Conservation (phyloP, 2,113 vertebrate species). For the Melanotaenia duboulayi region DNA sequence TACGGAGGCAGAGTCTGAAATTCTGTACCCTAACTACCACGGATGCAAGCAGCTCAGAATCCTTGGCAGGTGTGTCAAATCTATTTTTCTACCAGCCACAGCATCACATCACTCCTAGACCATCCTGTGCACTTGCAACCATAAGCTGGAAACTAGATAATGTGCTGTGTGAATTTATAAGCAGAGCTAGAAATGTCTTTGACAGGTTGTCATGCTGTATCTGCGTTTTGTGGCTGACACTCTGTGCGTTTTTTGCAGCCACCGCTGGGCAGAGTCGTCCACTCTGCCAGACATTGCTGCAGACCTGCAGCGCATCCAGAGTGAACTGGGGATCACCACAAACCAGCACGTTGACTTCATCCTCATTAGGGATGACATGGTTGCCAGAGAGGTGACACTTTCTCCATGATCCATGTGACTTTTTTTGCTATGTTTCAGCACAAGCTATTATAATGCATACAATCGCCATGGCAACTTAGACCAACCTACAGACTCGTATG, state of each 20-base stretch:
- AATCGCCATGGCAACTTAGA: constrained; percentile 3
- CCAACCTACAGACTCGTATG: not conserved
- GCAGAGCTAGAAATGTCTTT: constrained; percentile 42
- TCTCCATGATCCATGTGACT: constrained; percentile 50
- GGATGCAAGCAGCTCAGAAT: constrained; percentile 86
- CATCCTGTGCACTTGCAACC: not conserved
- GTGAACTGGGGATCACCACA: constrained; percentile 81
- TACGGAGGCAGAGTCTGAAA: constrained; percentile 86
- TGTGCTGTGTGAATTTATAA: constrained; percentile 46
- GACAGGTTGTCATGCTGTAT: constrained; percentile 62
- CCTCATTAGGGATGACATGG: constrained; percentile 89
- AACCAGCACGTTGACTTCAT: constrained; percentile 88
- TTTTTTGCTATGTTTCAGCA: constrained; percentile 40
- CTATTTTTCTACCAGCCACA: constrained; percentile 26
- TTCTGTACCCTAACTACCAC: constrained; percentile 91
- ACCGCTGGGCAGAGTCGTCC: constrained; percentile 75
- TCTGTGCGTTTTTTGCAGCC: constrained; percentile 75
- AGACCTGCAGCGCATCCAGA: constrained; percentile 89
- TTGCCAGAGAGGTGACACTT: constrained; percentile 89
- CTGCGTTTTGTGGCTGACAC: constrained; percentile 52
- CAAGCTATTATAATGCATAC: constrained; percentile 39
- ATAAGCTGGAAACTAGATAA: constrained; percentile 48
- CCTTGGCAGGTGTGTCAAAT: constrained; percentile 81
- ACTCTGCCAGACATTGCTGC: constrained; percentile 86
- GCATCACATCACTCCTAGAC: not conserved